These are phyloP conservation scores for Lethenteron camtschaticum DNA, from an alignment of 2,113 vertebrate species.

Conservation along the genomic window DNA sequence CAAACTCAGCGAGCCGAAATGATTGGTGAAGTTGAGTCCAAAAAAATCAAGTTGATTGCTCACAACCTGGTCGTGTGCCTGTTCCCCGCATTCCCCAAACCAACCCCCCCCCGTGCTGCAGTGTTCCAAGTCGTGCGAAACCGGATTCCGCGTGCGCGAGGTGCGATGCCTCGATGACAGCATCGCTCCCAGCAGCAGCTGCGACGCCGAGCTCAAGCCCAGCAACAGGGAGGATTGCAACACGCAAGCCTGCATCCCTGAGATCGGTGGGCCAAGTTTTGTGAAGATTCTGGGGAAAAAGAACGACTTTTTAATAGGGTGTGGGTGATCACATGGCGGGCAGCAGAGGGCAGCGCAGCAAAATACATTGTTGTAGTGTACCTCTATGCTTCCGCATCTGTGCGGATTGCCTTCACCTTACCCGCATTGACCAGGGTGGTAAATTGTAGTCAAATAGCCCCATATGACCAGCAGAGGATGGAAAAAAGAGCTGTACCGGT, in stretches of 20 bases:
- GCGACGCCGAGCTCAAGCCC: slow-evolving; percentile 41
- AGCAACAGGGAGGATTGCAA: slow-evolving; percentile 44
- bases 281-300: not conserved
- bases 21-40: too few relatives aligned
- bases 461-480: too few relatives aligned
- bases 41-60: too few relatives aligned
- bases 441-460: too few relatives aligned
- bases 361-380: not conserved
- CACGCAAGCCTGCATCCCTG: slow-evolving; percentile 49
- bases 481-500: too few relatives aligned
- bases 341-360: not conserved
- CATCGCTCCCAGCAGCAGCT: slow-evolving; percentile 35
- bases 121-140: slow-evolving; percentile 82
- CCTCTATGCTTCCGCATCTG: too few relatives aligned
- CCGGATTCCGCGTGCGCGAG: slow-evolving; percentile 65
- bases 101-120: slow-evolving; percentile 15
- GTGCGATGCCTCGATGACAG: slow-evolving; percentile 64
- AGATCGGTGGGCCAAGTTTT: slow-evolving; percentile 31
- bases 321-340: not conserved
- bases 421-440: too few relatives aligned
- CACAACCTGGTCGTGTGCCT: too few relatives aligned
- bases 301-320: not conserved
- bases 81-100: too few relatives aligned
- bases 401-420: too few relatives aligned
- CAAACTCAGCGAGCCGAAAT: too few relatives aligned